phyloP scores from a whole-genome alignment of 2,113 vertebrate species.

The Pyrgilauda ruficollis region DNA sequence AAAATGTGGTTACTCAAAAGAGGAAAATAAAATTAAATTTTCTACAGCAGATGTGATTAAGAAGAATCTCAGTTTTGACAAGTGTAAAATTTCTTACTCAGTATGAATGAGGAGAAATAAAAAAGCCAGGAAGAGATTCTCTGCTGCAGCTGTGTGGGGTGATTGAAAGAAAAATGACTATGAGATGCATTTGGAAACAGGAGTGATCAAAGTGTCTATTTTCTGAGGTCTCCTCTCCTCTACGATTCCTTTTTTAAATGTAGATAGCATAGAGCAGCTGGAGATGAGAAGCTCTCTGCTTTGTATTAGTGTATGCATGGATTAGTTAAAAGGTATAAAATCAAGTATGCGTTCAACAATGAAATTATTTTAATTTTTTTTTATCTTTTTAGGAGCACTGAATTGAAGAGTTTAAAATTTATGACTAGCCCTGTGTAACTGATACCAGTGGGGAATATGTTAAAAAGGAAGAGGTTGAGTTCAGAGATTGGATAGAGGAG shows the following conservation, averaged over 20 bases:
- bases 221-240: not conserved
- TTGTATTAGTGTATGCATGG: not conserved
- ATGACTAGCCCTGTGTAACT: not conserved
- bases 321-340: conserved; percentile 38
- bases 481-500: not conserved
- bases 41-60: not conserved
- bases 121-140: not conserved
- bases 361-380: not conserved
- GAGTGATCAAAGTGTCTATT: not conserved
- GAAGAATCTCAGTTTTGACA: not conserved
- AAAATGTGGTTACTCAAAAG: not conserved
- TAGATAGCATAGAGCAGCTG: not conserved
- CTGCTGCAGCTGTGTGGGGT: not conserved
- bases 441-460: not conserved
- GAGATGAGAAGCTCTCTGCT: not conserved
- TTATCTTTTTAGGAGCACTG: not conserved
- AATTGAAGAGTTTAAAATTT: not conserved
- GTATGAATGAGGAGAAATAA: not conserved
- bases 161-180: conserved; percentile 8
- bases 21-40: not conserved
- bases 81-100: not conserved
- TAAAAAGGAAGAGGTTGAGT: not conserved
- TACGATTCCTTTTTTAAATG: not conserved
- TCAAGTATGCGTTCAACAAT: conserved; percentile 42
- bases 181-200: not conserved